phyloP scores from a whole-genome alignment of 2,113 vertebrate species.

The Silurus asotus region DNA sequence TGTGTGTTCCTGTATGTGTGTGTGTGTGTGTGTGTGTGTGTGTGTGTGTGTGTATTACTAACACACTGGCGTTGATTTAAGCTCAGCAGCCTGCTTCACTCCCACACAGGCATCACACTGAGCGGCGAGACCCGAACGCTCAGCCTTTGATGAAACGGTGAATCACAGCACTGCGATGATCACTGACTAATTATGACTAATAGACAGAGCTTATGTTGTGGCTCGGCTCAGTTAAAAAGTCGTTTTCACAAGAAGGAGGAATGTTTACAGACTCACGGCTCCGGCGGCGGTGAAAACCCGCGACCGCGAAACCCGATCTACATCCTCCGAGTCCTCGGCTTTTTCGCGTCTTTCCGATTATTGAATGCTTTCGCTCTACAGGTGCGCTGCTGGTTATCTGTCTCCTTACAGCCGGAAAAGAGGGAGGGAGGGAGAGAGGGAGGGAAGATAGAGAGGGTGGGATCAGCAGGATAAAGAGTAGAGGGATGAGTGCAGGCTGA shows the following conservation, averaged over 20 bases:
- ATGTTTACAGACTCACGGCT: too few relatives aligned
- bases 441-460: neutral
- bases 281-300: neutral
- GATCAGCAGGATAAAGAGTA: neutral
- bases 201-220: slow-evolving; percentile 16
- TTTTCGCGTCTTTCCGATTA: neutral
- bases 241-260: slow-evolving; percentile 5
- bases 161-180: slow-evolving; percentile 43
- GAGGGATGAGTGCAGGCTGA: neutral
- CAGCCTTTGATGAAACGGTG: slow-evolving; percentile 24
- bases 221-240: slow-evolving; percentile 7
- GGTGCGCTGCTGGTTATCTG: neutral
- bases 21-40: slow-evolving; percentile 9
- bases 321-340: neutral
- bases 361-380: neutral
- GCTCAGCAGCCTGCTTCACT: slow-evolving; percentile 23
- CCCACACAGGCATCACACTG: slow-evolving; percentile 26
- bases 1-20: slow-evolving; percentile 2
- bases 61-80: slow-evolving; percentile 26
- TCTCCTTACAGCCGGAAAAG: neutral
- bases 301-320: neutral
- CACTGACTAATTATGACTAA: slow-evolving; percentile 33
- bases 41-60: slow-evolving; percentile 5
- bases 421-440: slow-evolving; percentile 51
- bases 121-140: slow-evolving; percentile 16